Evolutionary conservation across 2,113 vertebrate genomes (phyloP).

Genomic region (Gallinago undulata): DNA sequence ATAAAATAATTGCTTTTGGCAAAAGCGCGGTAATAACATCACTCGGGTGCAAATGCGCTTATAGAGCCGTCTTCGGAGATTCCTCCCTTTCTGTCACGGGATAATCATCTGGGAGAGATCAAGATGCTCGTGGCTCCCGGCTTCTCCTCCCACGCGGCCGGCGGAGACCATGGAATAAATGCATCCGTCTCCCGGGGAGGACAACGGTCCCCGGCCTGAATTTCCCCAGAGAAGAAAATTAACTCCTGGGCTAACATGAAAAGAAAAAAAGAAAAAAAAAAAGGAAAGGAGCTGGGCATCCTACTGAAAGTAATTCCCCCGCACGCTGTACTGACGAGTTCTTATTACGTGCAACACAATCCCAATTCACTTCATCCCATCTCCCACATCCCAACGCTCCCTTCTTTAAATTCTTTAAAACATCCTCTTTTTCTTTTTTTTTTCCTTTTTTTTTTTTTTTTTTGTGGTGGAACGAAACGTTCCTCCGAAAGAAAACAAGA

Average conservation of each 20-base stretch:
- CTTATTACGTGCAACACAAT: neutral
- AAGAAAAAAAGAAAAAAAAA: neutral
- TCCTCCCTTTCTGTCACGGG: neutral
- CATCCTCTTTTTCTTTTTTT: neutral
- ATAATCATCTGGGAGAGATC: neutral
- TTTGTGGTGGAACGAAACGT: neutral
- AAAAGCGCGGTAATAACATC: neutral
- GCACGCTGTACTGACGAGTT: neutral
- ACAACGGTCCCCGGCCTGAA: neutral
- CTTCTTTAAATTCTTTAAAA: neutral
- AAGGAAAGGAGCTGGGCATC: neutral
- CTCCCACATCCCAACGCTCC: neutral
- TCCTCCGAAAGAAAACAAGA: neutral
- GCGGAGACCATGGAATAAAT: neutral
- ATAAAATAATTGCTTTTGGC: neutral
- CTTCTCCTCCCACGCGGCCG: neutral
- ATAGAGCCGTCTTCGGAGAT: neutral
- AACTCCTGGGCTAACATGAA: neutral
- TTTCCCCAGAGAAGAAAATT: neutral
- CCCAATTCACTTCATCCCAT: neutral
- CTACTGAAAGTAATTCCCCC: neutral
- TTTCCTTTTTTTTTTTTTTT: neutral
- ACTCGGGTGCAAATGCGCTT: neutral
- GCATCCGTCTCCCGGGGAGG: neutral
- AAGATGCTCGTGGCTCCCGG: neutral